Evolutionary conservation across 2,888 invertebrate species (phyloP).

Genomic region (Clistopyga incitator): DNA sequence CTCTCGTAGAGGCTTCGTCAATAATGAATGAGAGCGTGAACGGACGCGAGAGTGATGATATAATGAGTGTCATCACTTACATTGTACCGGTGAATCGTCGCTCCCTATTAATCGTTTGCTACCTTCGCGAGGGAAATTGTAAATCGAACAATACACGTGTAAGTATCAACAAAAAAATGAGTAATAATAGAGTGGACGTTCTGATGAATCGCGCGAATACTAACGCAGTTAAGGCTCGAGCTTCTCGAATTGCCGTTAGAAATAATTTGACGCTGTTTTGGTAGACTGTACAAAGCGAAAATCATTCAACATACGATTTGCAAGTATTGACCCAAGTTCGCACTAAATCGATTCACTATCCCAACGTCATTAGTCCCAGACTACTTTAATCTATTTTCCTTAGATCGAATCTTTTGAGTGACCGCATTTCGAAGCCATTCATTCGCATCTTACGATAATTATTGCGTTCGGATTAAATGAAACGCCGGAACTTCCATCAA

Average conservation of each 20-base stretch:
- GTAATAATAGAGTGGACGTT: not conserved
- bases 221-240: not conserved
- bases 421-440: not conserved
- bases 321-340: conserved; percentile 40
- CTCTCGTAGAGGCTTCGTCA: not conserved
- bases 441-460: not conserved
- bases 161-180: not conserved
- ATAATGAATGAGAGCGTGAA: not conserved
- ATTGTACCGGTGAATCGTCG: not conserved
- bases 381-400: not conserved
- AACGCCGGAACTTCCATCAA: conserved; percentile 19
- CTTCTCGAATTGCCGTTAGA: not conserved
- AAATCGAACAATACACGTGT: not conserved
- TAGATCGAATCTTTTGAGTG: not conserved
- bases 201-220: not conserved
- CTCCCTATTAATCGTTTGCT: not conserved
- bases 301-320: conserved; percentile 25
- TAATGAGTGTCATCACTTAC: not conserved
- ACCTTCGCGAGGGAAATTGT: not conserved
- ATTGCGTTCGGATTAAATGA: conserved; percentile 10
- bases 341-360: conserved; percentile 44
- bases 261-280: conserved; percentile 38
- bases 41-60: not conserved
- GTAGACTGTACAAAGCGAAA: conserved; percentile 17
- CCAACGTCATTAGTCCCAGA: conserved; percentile 26